Percentiles rank a stretch among this genome's conserved stretches.
Evolutionary conservation across 2,888 invertebrate genomes (phyloP).

Genomic region (Osmoderma eremita): DNA sequence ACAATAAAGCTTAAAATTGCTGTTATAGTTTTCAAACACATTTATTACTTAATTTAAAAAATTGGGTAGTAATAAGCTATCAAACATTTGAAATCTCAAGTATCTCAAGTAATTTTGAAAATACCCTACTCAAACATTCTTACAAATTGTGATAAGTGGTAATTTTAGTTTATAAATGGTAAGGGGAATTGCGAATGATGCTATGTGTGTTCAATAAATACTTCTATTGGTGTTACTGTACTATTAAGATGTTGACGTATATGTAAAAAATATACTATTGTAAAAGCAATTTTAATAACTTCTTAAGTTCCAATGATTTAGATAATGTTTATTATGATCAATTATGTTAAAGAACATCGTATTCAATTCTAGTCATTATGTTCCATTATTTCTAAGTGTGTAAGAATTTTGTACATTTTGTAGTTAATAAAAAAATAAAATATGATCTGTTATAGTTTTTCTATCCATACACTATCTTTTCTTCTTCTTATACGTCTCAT

Average conservation of each 20-base stretch:
- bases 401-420: conserved; percentile 14
- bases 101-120: no score
- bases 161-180: background rate
- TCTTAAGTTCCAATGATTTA: background rate
- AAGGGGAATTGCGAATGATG: background rate
- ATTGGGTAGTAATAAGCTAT: no score
- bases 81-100: no score
- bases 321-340: background rate
- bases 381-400: conserved; percentile 12
- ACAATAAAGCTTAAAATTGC: no score
- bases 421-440: conserved; percentile 6
- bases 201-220: conserved; percentile 1
- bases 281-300: background rate
- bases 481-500: no score
- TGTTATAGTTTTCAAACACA: no score
- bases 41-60: no score
- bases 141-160: conserved; percentile 19
- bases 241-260: conserved; percentile 9
- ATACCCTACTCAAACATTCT: background rate
- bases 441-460: background rate
- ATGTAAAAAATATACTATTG: background rate
- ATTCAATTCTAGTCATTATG: conserved; percentile 22
- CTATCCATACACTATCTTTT: no score
- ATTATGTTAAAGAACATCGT: background rate
- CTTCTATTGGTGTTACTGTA: conserved; percentile 15